A percentile compares a stretch with the other conserved stretches of the same genome.
phyloP scores from a whole-genome alignment of 2,888 invertebrate species.

The Balanococcus diminutus region DNA sequence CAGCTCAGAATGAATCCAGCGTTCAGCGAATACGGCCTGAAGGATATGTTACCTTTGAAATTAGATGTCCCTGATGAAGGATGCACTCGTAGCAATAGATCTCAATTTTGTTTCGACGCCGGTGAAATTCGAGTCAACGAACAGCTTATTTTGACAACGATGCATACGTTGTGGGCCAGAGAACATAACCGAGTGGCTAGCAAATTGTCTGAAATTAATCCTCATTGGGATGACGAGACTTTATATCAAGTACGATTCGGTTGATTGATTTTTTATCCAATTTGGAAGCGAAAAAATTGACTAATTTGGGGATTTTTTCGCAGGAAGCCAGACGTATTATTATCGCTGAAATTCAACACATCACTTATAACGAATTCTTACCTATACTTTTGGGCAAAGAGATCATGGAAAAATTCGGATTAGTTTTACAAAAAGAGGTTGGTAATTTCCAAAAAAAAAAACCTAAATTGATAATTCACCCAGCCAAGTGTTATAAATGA shows the following conservation, averaged over 20 bases:
- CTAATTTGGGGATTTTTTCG: not conserved
- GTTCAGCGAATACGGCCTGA: conserved; percentile 84
- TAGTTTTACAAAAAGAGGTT: conserved; percentile 77
- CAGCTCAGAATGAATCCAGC: conserved; percentile 89
- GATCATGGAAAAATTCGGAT: conserved; percentile 88
- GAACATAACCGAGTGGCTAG: conserved; percentile 88
- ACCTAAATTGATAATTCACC: no score
- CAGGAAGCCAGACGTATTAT: conserved; percentile 82
- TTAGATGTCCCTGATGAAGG: conserved; percentile 90
- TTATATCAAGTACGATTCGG: conserved; percentile 72
- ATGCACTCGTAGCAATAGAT: conserved; percentile 85
- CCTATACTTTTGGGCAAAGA: conserved; percentile 88
- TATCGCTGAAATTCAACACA: conserved; percentile 86
- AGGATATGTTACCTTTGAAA: conserved; percentile 85
- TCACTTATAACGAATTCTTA: conserved; percentile 88
- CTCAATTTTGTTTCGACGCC: conserved; percentile 92
- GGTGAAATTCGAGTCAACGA: conserved; percentile 91
- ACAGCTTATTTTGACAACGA: conserved; percentile 84
- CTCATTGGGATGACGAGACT: conserved; percentile 93
- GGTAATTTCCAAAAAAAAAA: no score
- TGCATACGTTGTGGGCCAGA: conserved; percentile 89
- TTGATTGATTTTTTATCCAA: not conserved
- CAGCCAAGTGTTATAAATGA: no score
- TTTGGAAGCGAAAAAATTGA: not conserved
- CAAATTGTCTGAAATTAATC: conserved; percentile 78